A percentile compares a stretch with the other conserved stretches of the same genome.
phyloP scores from a whole-genome alignment of 2,888 invertebrate species.

The Drosophila eohydei region DNA sequence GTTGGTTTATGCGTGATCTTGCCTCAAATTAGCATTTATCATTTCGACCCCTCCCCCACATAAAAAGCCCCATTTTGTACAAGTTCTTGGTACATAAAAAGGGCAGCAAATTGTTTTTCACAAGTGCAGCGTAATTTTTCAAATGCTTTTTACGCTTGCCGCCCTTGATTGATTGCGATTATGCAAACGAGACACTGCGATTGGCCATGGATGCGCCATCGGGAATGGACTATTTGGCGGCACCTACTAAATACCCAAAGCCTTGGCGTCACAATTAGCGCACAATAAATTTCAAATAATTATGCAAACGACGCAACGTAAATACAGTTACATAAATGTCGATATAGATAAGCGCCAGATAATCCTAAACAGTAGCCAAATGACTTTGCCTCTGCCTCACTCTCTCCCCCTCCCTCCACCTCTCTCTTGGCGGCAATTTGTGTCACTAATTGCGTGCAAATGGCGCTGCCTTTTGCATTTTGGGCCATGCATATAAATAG shows the following conservation, averaged over 20 bases:
- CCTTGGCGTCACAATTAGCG: conserved; percentile 66
- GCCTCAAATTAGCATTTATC: conserved; percentile 82
- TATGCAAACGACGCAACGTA: conserved; percentile 54
- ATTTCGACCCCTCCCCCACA: conserved; percentile 43
- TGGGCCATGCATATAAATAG: conserved; percentile 72
- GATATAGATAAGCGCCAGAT: conserved; percentile 25
- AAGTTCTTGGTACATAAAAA: conserved; percentile 54
- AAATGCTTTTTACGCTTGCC: conserved; percentile 52
- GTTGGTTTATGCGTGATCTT: conserved; percentile 82
- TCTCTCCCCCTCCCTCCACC: neutral
- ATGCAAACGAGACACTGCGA: conserved; percentile 62
- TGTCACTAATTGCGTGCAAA: conserved; percentile 84
- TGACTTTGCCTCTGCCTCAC: conserved; percentile 8
- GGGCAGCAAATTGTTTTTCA: conserved; percentile 68
- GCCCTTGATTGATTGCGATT: conserved; percentile 81
- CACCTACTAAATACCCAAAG: conserved; percentile 57
- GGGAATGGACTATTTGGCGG: conserved; percentile 15
- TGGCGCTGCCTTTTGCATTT: conserved; percentile 77
- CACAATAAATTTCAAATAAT: conserved; percentile 73
- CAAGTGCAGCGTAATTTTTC: conserved; percentile 81
- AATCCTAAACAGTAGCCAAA: conserved; percentile 44
- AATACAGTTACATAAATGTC: conserved; percentile 23
- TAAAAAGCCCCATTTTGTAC: conserved; percentile 34
- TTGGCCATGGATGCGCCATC: neutral
- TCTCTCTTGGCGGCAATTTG: conserved; percentile 67